Percentiles rank a stretch among this genome's conserved stretches.
phyloP scores from a whole-genome alignment of 2,113 vertebrate species.

The Oenanthe melanoleuca region DNA sequence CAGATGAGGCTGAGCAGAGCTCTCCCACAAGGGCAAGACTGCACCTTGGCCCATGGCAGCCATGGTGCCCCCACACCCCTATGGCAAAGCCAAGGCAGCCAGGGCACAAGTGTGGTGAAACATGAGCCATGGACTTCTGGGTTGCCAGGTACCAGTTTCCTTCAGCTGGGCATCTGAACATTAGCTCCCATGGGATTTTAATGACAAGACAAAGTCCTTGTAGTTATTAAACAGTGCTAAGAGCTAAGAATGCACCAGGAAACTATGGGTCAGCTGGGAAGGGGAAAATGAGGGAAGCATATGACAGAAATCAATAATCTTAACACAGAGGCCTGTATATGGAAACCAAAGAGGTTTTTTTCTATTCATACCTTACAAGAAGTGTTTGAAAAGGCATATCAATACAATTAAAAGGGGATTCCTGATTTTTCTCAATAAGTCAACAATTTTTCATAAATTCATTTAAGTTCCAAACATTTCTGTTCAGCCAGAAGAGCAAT shows the following conservation, averaged over 20 bases:
- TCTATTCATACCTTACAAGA: not conserved
- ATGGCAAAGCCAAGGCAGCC: not conserved
- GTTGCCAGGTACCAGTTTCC: not conserved
- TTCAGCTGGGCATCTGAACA: not conserved
- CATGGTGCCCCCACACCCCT: rapidly evolving
- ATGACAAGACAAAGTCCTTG: not conserved
- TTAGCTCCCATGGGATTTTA: not conserved
- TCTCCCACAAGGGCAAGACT: not conserved
- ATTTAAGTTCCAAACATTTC: not conserved
- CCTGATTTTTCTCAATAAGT: not conserved
- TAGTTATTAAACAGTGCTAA: not conserved
- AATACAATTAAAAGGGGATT: not conserved
- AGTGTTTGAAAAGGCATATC: not conserved
- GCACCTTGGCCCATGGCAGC: rapidly evolving
- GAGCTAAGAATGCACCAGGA: not conserved
- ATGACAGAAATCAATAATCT: not conserved
- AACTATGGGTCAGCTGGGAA: not conserved
- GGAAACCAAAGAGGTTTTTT: not conserved
- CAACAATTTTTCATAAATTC: not conserved
- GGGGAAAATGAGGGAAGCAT: not conserved
- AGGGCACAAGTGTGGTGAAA: rapidly evolving
- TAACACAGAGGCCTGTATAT: not conserved
- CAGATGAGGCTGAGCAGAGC: not conserved
- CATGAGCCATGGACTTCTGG: rapidly evolving
- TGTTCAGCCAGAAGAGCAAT: not conserved